Evolutionary conservation across 2,113 vertebrate species (phyloP).

Genomic region (Pituophis catenifer): DNA sequence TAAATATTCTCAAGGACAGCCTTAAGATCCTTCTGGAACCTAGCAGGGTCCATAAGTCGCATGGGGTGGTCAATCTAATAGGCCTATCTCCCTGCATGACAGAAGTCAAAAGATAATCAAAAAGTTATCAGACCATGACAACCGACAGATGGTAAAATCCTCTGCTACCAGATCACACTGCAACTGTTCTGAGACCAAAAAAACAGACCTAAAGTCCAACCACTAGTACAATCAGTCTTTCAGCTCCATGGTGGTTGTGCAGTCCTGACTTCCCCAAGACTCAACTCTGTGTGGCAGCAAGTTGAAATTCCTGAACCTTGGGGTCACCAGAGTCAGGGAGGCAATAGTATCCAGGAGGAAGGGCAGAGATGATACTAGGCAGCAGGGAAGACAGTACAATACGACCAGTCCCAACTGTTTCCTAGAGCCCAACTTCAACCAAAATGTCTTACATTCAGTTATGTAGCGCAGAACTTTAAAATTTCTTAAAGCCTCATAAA

Average conservation of each 20-base stretch:
- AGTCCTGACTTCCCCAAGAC: background rate
- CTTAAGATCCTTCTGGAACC: background rate
- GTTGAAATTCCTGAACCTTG: background rate
- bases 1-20: background rate
- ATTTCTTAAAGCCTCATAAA: background rate
- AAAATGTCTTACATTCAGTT: background rate
- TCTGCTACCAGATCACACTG: background rate
- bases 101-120: background rate
- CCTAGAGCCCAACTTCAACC: background rate
- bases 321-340: background rate
- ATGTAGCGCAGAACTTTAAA: background rate
- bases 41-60: background rate
- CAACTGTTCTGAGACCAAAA: background rate
- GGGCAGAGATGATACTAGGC: background rate
- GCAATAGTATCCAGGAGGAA: background rate
- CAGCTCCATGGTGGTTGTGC: background rate
- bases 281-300: background rate
- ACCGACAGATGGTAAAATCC: background rate
- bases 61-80: background rate
- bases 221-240: background rate
- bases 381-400: background rate
- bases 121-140: background rate
- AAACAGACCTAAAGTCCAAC: background rate
- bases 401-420: background rate
- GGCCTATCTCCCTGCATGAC: background rate